Percentiles rank a stretch among this genome's conserved stretches.
Evolutionary conservation across 1,140 invertebrate species (phyloP).

Genomic region (Camponotus floridanus): DNA sequence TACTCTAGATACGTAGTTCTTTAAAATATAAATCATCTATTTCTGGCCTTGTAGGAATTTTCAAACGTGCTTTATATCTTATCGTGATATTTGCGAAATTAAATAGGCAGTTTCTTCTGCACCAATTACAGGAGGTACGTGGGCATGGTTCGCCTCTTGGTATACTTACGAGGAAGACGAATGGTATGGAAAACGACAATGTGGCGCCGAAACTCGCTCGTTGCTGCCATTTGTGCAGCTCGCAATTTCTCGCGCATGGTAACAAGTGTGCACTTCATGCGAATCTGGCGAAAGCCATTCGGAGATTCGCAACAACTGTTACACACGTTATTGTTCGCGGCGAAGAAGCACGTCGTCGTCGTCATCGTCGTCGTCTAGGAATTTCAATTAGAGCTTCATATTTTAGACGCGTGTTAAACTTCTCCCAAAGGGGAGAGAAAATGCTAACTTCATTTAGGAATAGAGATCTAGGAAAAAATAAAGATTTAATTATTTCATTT

Average conservation of each 20-base stretch:
- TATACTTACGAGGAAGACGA: conserved; percentile 39
- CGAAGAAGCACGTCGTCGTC: neutral
- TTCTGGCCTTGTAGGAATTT: neutral
- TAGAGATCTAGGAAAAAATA: neutral
- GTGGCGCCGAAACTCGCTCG: conserved; percentile 15
- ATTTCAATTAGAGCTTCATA: conserved; percentile 48
- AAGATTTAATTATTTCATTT: conserved; percentile 15
- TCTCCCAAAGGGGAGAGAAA: neutral
- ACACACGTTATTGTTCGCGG: conserved; percentile 42
- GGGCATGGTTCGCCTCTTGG: neutral
- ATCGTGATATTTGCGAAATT: conserved; percentile 31
- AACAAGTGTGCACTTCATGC: conserved; percentile 46
- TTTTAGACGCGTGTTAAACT: conserved; percentile 29
- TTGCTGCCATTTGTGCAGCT: neutral
- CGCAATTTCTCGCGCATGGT: conserved; percentile 26
- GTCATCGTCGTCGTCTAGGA: neutral
- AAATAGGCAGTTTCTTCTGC: conserved; percentile 8
- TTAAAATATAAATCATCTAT: neutral
- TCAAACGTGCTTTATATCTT: neutral
- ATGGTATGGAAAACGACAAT: conserved; percentile 14
- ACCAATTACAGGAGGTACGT: conserved; percentile 50
- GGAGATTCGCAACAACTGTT: conserved; percentile 39
- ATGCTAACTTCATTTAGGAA: neutral
- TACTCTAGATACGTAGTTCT: neutral
- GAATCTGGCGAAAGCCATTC: conserved; percentile 37